These are phyloP conservation scores for Centropus bengalensis DNA, from an alignment of 2,113 vertebrate species.

Conservation along the genomic window DNA sequence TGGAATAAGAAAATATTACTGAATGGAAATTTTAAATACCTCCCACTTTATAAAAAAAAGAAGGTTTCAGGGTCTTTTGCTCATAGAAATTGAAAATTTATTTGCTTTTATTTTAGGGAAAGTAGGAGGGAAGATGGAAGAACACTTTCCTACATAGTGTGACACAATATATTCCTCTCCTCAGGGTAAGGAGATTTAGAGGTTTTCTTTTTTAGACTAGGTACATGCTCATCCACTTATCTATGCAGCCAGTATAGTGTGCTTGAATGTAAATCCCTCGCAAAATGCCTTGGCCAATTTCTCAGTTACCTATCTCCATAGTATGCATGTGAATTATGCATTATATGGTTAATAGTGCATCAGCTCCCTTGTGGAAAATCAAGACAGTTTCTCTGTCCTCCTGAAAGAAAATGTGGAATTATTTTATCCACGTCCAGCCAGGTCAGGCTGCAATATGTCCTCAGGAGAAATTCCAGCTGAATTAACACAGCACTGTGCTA, in stretches of 20 bases:
- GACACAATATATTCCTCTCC: background rate
- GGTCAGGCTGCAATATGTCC: background rate
- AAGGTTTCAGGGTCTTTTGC: background rate
- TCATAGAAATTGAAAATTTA: background rate
- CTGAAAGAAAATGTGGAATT: background rate
- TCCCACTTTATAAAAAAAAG: background rate
- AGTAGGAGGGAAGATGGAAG: background rate
- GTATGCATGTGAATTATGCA: slow-evolving; percentile 16
- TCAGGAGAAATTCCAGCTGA: background rate
- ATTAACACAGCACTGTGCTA: background rate
- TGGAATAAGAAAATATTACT: background rate
- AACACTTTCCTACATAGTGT: background rate
- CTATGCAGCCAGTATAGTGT: background rate
- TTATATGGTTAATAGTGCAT: slow-evolving; percentile 35
- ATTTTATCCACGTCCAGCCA: slow-evolving; percentile 19
- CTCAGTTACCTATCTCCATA: background rate
- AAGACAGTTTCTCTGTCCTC: background rate
- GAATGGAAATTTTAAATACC: background rate
- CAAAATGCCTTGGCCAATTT: background rate
- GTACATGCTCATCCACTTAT: background rate
- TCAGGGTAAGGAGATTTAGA: slow-evolving; percentile 27
- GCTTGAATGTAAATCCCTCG: slow-evolving; percentile 64
- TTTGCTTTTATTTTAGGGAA: slow-evolving; percentile 2
- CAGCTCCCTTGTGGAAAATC: slow-evolving; percentile 15
- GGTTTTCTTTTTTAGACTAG: slow-evolving; percentile 28